Base-by-base conservation (phyloP, 2,797 vertebrate genomes). In the Myripristis murdjan region DNA sequence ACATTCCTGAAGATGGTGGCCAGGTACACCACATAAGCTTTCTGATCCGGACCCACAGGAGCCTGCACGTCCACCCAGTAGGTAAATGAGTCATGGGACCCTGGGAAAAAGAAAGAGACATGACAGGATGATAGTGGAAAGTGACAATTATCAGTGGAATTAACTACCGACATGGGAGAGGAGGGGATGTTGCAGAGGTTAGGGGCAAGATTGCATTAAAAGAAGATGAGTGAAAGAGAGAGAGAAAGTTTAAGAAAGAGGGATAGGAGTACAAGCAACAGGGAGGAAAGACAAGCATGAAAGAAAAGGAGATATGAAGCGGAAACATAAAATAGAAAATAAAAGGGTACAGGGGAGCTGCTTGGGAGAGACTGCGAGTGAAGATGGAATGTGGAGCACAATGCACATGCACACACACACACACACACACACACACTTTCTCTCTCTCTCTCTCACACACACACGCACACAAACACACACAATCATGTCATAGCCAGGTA, bases 11-110 rank as follows among this genome's bases (percentile, higher is more conserved):
- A 96, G 86, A 98, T 94, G 51, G 92, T 95, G 65, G 96, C 96
- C 28, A 99, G 93, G 77, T 96, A 97, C 86, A 97, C 96, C 59
- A 99, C 96, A 5, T 95, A 95, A 6, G 82, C 89, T 74, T 95
- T 97, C 91, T 99, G 98, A 89, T 99, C 98, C 4, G 97, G 97
- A 22, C 96, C 98, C 84, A 98, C 97, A 0, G 98, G 98, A 74
- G 98, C 97, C 15, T 96, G 95, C 28, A 97, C 97, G 77, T 99
- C 98, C 61, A 99, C 97, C 97, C 97, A 99, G 90, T 95, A 99
- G 68, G 97, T 99, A 87, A 99, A 99, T 1, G 98, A 99, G 82
- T 99, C 97, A 20, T 99, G 98, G 15, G 98, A 99, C 2, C 98
- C 98, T 99, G 73, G 10, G 62, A 5, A 53, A 73, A 60, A 73